Evolutionary conservation across 2,888 invertebrate species (phyloP).

Genomic region (Pseudococcus longispinus): DNA sequence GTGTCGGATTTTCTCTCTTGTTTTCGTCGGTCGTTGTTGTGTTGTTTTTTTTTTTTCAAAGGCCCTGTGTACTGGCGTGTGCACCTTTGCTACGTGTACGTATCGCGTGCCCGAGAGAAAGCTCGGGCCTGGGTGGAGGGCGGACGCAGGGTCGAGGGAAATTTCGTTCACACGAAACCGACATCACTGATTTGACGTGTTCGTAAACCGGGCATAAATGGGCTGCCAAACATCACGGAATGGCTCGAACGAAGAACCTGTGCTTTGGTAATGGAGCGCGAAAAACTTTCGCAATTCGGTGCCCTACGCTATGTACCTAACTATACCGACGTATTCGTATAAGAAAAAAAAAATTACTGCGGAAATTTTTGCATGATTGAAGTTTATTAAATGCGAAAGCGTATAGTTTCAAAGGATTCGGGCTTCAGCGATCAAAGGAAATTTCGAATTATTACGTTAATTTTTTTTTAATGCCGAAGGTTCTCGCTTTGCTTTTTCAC

Average conservation of each 20-base stretch:
- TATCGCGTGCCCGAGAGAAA: constrained; percentile 30
- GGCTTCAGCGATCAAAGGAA: constrained; percentile 41
- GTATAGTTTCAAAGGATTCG: constrained; percentile 14
- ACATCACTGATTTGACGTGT: constrained; percentile 51
- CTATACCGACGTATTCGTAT: not conserved
- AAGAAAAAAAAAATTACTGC: constrained; percentile 2
- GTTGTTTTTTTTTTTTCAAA: not conserved
- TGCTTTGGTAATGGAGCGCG: not conserved
- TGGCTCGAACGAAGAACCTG: not conserved
- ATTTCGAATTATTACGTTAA: constrained; percentile 43
- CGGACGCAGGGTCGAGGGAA: constrained; percentile 11
- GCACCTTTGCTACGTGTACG: not conserved
- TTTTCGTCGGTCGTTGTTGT: too few relatives aligned
- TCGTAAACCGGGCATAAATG: not conserved
- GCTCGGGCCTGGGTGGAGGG: not conserved
- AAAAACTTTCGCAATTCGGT: constrained; percentile 28
- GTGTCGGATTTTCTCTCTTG: not conserved
- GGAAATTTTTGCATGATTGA: constrained; percentile 51
- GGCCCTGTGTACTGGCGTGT: too few relatives aligned
- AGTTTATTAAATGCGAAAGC: constrained; percentile 33
- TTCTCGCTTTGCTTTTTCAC: not conserved
- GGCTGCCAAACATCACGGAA: constrained; percentile 36
- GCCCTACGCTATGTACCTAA: not conserved
- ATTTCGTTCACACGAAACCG: constrained; percentile 51
- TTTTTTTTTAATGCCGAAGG: not conserved